Evolutionary conservation across 2,113 vertebrate species (phyloP), one percentile per base, ranked within the genome.

Genomic region (Speoplatyrhinus poulsoni): DNA sequence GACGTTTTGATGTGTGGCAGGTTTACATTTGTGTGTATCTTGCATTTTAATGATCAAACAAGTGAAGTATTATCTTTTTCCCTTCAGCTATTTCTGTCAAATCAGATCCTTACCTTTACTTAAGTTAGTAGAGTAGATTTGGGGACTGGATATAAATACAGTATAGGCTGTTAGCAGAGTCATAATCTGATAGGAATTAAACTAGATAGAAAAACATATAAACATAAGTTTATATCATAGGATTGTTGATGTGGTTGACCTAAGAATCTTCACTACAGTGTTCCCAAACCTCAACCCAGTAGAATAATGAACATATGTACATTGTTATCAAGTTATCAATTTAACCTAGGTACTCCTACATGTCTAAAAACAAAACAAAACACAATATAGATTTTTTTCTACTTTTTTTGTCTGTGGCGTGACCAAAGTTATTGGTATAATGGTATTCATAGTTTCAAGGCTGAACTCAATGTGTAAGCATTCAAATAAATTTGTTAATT

Each of bases 41-140:
- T 89, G 87, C 88, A 59, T 88, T 84, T 83, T 80, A 82, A 81
- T 85, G 80, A 88, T 84, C 66, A 80, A 88, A 88, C 79, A 86
- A 92, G 71, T 93, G 92, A 92, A 94, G 92, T 92, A 91, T 92
- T 92, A 92, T 88, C 90, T 86, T 89, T 80, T 81, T 67, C 83
- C 85, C 73, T 85, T 81, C 81, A 82, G 86, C 84, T 84, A 85
- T 82, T 78, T 82, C 73, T 81, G 75, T 90, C 84, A 65, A 81
- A 79, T 77, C 87, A 74, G 62, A 79, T 65, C 65, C 85, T 82
- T 80, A 82, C 70, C 74, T 85, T 82, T 81, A 76, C 82, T 76
- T 82, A 81, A 89, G 85, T 86, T 83, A 77, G 75, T 78, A 58
- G 80, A 87, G 67, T 26, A 46, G 73, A 81, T 79, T 79, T 79